phyloP scores from a whole-genome alignment of 1,140 invertebrate genomes.

The Drosophila bifasciata region DNA sequence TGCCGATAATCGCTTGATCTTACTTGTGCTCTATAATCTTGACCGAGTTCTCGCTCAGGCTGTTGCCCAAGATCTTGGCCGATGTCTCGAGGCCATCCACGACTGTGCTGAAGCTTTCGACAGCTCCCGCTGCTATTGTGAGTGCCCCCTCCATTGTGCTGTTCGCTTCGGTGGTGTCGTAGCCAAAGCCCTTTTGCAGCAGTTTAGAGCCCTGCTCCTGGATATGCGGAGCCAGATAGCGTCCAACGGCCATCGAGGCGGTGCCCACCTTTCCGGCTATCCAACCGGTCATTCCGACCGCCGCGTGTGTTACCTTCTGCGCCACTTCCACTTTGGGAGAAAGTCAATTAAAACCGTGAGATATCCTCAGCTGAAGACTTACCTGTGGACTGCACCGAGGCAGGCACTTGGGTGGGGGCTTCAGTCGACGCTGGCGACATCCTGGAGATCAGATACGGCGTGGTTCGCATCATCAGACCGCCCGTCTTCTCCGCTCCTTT shows the following conservation, averaged over 20 bases:
- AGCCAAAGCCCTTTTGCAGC: constrained; percentile 85
- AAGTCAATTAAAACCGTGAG: neutral
- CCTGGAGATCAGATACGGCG: constrained; percentile 86
- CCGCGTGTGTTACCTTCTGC: constrained; percentile 86
- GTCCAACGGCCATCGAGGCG: constrained; percentile 87
- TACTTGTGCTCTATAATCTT: constrained; percentile 88
- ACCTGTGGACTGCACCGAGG: constrained; percentile 84
- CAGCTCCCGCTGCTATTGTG: constrained; percentile 88
- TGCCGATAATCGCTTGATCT: constrained; percentile 63
- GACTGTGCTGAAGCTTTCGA: constrained; percentile 88
- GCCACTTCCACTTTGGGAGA: constrained; percentile 86
- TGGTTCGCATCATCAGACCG: constrained; percentile 86
- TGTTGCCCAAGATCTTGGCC: constrained; percentile 87
- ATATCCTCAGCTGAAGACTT: neutral
- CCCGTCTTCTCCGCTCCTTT: constrained; percentile 88
- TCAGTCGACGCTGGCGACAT: constrained; percentile 85
- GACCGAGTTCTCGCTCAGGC: constrained; percentile 89
- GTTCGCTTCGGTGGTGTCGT: constrained; percentile 85
- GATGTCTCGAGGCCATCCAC: constrained; percentile 88
- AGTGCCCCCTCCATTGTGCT: constrained; percentile 87
- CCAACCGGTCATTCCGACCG: constrained; percentile 87
- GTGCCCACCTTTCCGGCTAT: constrained; percentile 87
- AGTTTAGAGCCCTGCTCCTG: constrained; percentile 87
- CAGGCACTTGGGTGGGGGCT: constrained; percentile 83
- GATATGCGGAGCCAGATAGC: constrained; percentile 88